These are phyloP conservation scores for Spongilla lacustris DNA, from an alignment of 37 sponge, comb jelly and placozoan species.

Conservation along the genomic window DNA sequence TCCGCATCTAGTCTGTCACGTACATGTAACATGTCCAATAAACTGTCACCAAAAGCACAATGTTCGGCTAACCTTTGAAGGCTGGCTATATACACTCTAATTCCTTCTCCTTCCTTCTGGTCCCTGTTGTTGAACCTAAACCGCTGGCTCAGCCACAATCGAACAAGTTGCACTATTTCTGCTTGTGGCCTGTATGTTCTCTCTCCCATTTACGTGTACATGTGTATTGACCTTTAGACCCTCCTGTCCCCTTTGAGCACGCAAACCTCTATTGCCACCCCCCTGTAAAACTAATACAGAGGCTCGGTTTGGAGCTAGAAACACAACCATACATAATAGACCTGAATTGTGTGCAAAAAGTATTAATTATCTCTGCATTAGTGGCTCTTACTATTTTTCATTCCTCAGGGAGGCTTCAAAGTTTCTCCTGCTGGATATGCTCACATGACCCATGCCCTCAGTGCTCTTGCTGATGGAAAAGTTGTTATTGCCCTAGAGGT, in stretches of 20 bases:
- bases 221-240: too few species aligned
- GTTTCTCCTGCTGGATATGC: conserved; percentile 88
- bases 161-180: background rate
- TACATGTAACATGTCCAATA: background rate
- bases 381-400: background rate
- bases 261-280: too few species aligned
- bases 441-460: conserved; percentile 85
- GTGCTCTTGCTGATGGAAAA: conserved; percentile 75
- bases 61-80: background rate
- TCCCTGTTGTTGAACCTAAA: background rate
- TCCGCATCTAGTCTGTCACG: background rate
- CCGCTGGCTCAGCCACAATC: background rate
- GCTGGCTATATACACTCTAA: background rate
- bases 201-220: too few species aligned
- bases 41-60: conserved; percentile 1
- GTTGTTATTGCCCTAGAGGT: conserved; percentile 88
- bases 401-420: conserved; percentile 58
- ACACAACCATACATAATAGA: too few species aligned
- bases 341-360: too few species aligned
- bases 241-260: too few species aligned
- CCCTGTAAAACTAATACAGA: too few species aligned
- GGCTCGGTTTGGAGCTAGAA: too few species aligned
- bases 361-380: too few species aligned
- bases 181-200: background rate
- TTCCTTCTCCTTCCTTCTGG: background rate